Base-by-base conservation (phyloP, 2,888 invertebrate genomes). In the Machimus rusticus region DNA sequence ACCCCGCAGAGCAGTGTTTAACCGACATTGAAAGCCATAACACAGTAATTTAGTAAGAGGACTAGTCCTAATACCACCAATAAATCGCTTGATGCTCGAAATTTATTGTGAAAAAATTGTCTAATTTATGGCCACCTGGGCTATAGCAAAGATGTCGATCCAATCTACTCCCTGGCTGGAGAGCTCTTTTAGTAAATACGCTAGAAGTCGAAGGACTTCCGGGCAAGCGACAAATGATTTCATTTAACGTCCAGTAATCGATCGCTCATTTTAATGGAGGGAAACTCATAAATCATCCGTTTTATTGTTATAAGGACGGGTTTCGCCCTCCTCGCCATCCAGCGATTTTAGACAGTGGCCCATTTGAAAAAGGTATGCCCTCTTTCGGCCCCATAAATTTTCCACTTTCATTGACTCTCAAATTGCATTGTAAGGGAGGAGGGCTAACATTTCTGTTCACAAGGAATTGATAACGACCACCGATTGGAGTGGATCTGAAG, bases 391-490 rank as follows among this genome's bases (percentile, higher is more conserved):
- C 23, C 77, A 77, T 77, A 77, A 77, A 77, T 77, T 37, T 77
- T 39, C 77, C 39, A 77, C 39, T 77, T 77, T 77, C 77, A 77
- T 77, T 34, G 77, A 77, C 77, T 77, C 31, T 31, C 39, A 77
- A 77, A 77, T 77, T 77, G 77, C 77, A 77, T 77, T 77, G 39
- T 77, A 77, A 77, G 39, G 12, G 39, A 37, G 77, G 37, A 8
- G 77, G n/a, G 76, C 34, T 9, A 37, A 34, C 39, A 28, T 76
- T 34, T 16, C 39, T 37, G 19, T 77, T 77, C 19, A 39, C 34
- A 77, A 77, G 77, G 77, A 77, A 77, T 77, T 77, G 77, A 77
- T 77, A 77, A 77, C 77, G 77, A 77, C 39, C 77, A 39, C 34
- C 34, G 77, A 77, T 39, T 37, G 77, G 19, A 77, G 34, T 34